These are phyloP conservation scores for Lagorchestes hirsutus DNA, from an alignment of 2,797 vertebrate genomes.

Conservation along the genomic window DNA sequence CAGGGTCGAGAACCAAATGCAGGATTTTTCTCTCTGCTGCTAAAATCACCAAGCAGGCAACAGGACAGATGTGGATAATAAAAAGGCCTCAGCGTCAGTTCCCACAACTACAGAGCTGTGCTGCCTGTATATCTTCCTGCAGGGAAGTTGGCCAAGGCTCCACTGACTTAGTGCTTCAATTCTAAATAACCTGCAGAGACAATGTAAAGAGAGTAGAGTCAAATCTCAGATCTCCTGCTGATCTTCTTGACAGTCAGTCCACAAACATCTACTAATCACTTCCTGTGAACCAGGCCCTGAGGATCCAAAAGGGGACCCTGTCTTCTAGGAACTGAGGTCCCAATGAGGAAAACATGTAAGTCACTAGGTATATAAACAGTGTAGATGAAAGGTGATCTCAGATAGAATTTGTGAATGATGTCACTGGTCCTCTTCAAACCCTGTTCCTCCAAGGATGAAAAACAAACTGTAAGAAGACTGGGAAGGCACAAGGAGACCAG, in stretches of 20 bases:
- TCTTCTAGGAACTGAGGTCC: background rate
- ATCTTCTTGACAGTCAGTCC: constrained; percentile 46
- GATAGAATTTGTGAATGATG: background rate
- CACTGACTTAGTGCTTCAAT: background rate
- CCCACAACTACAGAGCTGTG: constrained; percentile 52
- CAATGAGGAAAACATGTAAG: no score
- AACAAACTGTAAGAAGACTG: background rate
- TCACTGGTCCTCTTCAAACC: background rate
- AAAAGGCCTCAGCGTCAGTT: constrained; percentile 55
- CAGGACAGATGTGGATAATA: constrained; percentile 32
- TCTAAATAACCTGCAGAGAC: background rate
- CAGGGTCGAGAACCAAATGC: constrained; percentile 14
- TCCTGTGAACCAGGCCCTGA: background rate
- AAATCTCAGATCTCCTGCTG: background rate
- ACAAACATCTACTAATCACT: constrained; percentile 9
- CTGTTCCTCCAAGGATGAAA: background rate
- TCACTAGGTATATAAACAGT: background rate
- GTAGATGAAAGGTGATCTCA: background rate
- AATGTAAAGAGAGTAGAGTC: background rate
- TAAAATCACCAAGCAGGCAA: constrained; percentile 59
- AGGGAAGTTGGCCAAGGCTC: no score
- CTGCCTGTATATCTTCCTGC: constrained; percentile 46
- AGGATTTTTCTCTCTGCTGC: constrained; percentile 52
- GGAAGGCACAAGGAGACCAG: no score
- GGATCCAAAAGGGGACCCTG: constrained; percentile 12